phyloP scores from a whole-genome alignment of 2,888 invertebrate genomes.

The Pseudolycoriella hygida region DNA sequence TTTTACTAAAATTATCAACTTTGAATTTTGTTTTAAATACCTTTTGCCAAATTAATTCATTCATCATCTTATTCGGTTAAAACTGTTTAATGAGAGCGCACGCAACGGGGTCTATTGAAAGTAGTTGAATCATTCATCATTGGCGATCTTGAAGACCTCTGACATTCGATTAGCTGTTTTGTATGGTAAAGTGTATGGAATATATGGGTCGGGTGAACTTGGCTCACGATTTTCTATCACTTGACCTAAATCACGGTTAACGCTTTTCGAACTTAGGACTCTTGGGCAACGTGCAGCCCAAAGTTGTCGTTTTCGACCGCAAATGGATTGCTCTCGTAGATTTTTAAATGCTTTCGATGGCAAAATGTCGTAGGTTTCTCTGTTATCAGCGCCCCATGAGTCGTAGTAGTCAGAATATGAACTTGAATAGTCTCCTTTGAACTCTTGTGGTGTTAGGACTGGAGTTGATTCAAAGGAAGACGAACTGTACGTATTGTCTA shows the following conservation, averaged over 20 bases:
- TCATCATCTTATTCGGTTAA: not conserved
- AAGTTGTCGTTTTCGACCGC: conserved; percentile 25
- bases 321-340: conserved; percentile 30
- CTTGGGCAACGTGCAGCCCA: conserved; percentile 43
- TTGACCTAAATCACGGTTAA: conserved; percentile 31
- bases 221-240: conserved; percentile 24
- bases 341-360: conserved; percentile 39
- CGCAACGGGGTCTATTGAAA: not conserved
- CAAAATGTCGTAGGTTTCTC: conserved; percentile 29
- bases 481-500: conserved; percentile 25
- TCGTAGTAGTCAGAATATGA: conserved; percentile 38
- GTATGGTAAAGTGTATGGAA: conserved; percentile 7
- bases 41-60: not conserved
- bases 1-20: no score
- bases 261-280: conserved; percentile 39
- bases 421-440: conserved; percentile 23
- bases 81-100: not conserved
- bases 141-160: not conserved
- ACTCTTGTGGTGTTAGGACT: conserved; percentile 31
- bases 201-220: conserved; percentile 24
- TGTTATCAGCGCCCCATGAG: conserved; percentile 28
- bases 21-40: not conserved
- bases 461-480: conserved; percentile 31
- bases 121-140: not conserved
- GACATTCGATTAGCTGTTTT: conserved; percentile 9